Base-by-base conservation (phyloP, 2,888 invertebrate species). In the Maniola hyperantus region DNA sequence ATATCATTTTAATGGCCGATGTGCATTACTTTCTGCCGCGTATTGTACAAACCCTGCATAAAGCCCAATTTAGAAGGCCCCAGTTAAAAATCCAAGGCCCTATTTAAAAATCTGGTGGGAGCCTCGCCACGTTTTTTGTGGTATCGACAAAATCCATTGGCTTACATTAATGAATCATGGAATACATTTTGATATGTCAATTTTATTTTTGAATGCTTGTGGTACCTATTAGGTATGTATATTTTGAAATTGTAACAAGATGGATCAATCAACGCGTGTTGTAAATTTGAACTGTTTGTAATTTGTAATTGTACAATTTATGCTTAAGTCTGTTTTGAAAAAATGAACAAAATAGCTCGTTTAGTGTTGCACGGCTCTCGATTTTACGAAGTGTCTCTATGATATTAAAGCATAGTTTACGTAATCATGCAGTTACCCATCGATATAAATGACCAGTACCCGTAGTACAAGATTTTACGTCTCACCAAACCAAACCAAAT, bases 331-430 rank as follows among this genome's bases (percentile, higher is more conserved):
- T 46, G 62, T 72, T 65, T 65, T 20, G 26, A 20, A 33, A 59
- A 51, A 64, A 55, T 54, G 55, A 65, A 50, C 15, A 69, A 39
- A 63, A 64, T 70, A 68, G 55, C 54, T 54, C 33, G 46, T 55
- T 58, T 71, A 71, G 72, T 67, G 64, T 71, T 67, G 70, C 73
- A 72, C 74, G 65, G 48, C 69, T 67, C 62, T 53, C 62, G 15
- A 39, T 39, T 59, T 48, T n/a, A 44, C 42, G n/a, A 39, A 64
- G 42, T 50, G 67, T 62, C 58, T 67, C 62, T 67, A 66, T 65
- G 70, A 69, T 71, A 70, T 69, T 62, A 63, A 42, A 59, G 44
- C 20, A 53, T 20, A 48, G 18, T 18, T 55, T 66, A 10, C 33
- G 18, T 15, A 42, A 18, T 6, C 1, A 5, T 18, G 5, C 11